A percentile compares a stretch with the other conserved stretches of the same genome.
These are phyloP conservation scores for Theodoxus fluviatilis DNA, from an alignment of 2,888 invertebrate genomes.

Conservation along the genomic window DNA sequence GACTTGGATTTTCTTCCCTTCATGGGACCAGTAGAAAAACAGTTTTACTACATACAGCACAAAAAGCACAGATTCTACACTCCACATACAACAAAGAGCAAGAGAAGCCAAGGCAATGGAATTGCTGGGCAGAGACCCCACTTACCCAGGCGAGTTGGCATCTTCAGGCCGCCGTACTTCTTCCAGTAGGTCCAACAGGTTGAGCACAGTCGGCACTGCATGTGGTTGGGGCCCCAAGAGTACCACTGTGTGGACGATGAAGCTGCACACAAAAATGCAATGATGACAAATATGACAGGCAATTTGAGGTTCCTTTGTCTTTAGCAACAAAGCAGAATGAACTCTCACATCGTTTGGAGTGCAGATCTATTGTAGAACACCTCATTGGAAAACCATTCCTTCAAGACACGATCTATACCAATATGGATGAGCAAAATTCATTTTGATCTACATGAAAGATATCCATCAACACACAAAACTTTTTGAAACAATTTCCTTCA, in stretches of 20 bases:
- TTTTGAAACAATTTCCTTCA: too few species aligned
- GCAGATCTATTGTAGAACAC: background rate
- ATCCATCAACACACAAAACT: too few species aligned
- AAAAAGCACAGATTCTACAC: background rate
- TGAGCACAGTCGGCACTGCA: slow-evolving; percentile 91
- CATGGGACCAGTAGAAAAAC: background rate
- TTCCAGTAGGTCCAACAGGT: slow-evolving; percentile 98
- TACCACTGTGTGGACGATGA: slow-evolving; percentile 86
- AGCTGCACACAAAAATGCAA: slow-evolving; percentile 42
- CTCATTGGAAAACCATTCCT: too few species aligned
- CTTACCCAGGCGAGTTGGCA: slow-evolving; percentile 60
- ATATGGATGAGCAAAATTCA: too few species aligned
- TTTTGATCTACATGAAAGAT: too few species aligned
- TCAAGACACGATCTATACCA: too few species aligned
- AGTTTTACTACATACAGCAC: slow-evolving; percentile 3
- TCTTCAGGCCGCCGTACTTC: slow-evolving; percentile 94
- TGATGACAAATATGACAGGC: too few species aligned
- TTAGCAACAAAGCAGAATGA: background rate
- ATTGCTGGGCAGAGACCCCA: background rate
- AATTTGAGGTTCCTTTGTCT: background rate
- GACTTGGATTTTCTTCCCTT: too few species aligned
- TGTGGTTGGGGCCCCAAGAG: slow-evolving; percentile 91
- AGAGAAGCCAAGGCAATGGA: background rate
- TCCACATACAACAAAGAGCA: background rate
- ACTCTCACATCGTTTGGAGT: background rate